These are phyloP conservation scores for Fundulus diaphanus DNA, from an alignment of 2,797 vertebrate species.

Conservation along the genomic window DNA sequence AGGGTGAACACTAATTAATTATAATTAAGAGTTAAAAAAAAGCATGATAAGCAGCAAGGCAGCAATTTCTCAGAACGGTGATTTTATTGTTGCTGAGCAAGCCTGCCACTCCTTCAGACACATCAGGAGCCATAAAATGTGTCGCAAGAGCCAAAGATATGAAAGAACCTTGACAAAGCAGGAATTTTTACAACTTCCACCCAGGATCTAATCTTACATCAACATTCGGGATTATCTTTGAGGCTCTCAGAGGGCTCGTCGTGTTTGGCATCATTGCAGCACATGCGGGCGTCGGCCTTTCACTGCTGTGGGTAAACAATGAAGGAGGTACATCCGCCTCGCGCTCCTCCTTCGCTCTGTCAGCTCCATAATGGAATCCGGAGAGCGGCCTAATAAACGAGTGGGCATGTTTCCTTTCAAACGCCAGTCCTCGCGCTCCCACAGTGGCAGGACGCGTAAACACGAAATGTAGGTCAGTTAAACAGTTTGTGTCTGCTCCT, in stretches of 20 bases:
- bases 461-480: constrained; percentile 74
- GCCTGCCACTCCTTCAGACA: constrained; percentile 1
- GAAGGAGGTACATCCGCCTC: constrained; percentile 38
- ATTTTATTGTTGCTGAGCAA: background rate
- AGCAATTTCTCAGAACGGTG: background rate
- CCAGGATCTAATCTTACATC: constrained; percentile 1
- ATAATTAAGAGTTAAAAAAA: background rate
- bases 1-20: background rate
- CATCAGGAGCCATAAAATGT: constrained; percentile 13
- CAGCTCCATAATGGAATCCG: constrained; percentile 50
- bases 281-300: constrained; percentile 45
- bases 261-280: constrained; percentile 21
- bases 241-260: constrained; percentile 32
- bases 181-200: background rate
- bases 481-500: constrained; percentile 71
- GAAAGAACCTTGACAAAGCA: background rate
- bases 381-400: constrained; percentile 57
- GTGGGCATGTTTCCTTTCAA: constrained; percentile 70
- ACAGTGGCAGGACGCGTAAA: constrained; percentile 63
- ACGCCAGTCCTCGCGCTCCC: constrained; percentile 37
- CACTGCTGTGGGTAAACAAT: constrained; percentile 39
- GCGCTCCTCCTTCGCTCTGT: constrained; percentile 48
- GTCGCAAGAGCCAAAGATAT: background rate
- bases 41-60: background rate
- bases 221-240: constrained; percentile 1